phyloP scores from a whole-genome alignment of 2,113 vertebrate genomes.

The Bubo bubo region DNA sequence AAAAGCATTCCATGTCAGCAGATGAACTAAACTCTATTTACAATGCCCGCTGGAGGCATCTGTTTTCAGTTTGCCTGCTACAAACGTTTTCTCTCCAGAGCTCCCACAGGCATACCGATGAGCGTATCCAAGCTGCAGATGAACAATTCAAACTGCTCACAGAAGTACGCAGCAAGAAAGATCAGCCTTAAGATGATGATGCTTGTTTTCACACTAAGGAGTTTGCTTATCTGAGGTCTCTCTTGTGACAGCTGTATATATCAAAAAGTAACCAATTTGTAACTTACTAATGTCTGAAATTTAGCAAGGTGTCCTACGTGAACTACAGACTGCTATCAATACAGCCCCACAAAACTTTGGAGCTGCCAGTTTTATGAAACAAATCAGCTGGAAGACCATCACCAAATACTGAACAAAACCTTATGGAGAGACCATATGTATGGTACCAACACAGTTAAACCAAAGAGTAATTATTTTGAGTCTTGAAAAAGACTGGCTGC shows the following conservation, averaged over 20 bases:
- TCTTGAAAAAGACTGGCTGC: not conserved
- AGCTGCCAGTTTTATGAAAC: not conserved
- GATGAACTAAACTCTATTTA: conserved; percentile 9
- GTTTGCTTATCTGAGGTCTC: not conserved
- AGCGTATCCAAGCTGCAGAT: not conserved
- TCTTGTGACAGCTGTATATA: not conserved
- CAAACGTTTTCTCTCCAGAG: not conserved
- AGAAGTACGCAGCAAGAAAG: not conserved
- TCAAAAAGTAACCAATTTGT: not conserved
- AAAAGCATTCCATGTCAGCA: not conserved
- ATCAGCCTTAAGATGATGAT: not conserved
- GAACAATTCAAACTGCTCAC: not conserved
- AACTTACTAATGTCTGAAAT: not conserved
- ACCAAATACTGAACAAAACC: not conserved
- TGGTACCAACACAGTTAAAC: not conserved
- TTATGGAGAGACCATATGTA: not conserved
- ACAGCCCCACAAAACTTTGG: not conserved
- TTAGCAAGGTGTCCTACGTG: not conserved
- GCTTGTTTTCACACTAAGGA: not conserved
- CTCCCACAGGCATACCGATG: not conserved
- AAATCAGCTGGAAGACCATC: not conserved
- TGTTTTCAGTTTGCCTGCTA: not conserved
- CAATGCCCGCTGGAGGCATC: not conserved
- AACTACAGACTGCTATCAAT: not conserved
- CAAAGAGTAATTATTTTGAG: not conserved